Percentiles rank a stretch among this genome's conserved stretches.
Conservation (phyloP, 2,113 vertebrate species). For the Agapornis roseicollis region DNA sequence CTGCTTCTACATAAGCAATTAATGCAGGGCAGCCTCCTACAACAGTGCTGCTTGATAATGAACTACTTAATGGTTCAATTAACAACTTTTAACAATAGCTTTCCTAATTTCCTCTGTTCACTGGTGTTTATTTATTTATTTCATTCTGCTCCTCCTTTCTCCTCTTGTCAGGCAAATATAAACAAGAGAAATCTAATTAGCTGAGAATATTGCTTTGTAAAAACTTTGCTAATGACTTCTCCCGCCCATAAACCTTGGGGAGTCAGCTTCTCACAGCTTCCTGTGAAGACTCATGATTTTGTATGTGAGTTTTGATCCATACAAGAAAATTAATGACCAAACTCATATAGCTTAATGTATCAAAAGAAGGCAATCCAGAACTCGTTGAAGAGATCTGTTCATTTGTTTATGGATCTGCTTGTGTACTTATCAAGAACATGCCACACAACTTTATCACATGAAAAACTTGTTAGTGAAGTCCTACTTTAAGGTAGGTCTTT, state of each 20-base stretch:
- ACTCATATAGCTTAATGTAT: conserved; percentile 21
- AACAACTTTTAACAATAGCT: conserved; percentile 41
- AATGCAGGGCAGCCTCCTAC: conserved; percentile 9
- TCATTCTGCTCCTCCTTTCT: conserved; percentile 21
- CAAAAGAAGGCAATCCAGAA: conserved; percentile 2
- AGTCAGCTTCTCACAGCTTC: not conserved
- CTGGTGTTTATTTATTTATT: conserved; percentile 55
- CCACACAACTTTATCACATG: not conserved
- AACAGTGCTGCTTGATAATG: conserved; percentile 40
- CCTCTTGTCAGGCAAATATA: conserved; percentile 46
- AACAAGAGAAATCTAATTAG: conserved; percentile 60
- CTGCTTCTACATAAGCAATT: conserved; percentile 1
- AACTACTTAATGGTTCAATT: conserved; percentile 65
- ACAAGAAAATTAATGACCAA: conserved; percentile 37
- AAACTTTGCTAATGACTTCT: conserved; percentile 3
- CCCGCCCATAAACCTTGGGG: not conserved
- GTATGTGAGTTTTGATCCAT: conserved; percentile 25
- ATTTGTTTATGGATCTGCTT: not conserved
- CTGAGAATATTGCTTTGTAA: conserved; percentile 19
- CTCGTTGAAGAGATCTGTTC: not conserved
- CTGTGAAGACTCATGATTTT: not conserved
- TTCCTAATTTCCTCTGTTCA: conserved; percentile 57
- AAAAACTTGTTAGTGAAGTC: not conserved
- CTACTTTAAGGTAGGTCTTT: not conserved
- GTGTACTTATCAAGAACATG: not conserved